Conservation (phyloP, 2,888 invertebrate species). For the Andrena haemorrhoa region DNA sequence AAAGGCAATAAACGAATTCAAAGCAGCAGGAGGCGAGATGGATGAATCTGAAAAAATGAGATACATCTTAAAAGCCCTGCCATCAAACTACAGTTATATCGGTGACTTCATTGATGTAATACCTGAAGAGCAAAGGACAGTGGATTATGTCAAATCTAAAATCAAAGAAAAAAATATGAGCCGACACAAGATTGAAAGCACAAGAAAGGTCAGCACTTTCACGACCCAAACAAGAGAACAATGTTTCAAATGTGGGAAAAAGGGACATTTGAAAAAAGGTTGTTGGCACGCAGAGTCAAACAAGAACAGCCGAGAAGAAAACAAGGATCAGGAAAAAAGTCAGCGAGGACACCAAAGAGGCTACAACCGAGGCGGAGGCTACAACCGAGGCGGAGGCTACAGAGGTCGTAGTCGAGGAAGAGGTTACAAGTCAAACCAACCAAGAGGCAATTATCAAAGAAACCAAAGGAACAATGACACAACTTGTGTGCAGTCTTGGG, state of each 20-base stretch:
- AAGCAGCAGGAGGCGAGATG: slow-evolving; percentile 62
- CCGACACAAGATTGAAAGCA: slow-evolving; percentile 7
- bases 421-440: neutral
- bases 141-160: slow-evolving; percentile 70
- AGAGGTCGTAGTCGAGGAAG: neutral
- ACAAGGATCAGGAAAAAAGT: neutral
- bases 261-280: neutral
- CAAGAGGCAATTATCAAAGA: neutral
- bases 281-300: neutral
- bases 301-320: no score
- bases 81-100: slow-evolving; percentile 68
- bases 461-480: neutral
- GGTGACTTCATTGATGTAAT: slow-evolving; percentile 71
- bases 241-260: neutral
- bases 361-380: neutral
- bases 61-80: slow-evolving; percentile 71
- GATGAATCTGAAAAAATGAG: slow-evolving; percentile 68
- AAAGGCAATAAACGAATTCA: slow-evolving; percentile 66
- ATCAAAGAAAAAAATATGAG: slow-evolving; percentile 54
- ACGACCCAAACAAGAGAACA: neutral
- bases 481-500: neutral
- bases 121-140: slow-evolving; percentile 64
- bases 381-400: neutral
- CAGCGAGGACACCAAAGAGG: neutral
- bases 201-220: neutral